A percentile compares a stretch with the other conserved stretches of the same genome.
These are phyloP conservation scores for Aphelocoma coerulescens DNA, from an alignment of 2,113 vertebrate species.

Conservation along the genomic window DNA sequence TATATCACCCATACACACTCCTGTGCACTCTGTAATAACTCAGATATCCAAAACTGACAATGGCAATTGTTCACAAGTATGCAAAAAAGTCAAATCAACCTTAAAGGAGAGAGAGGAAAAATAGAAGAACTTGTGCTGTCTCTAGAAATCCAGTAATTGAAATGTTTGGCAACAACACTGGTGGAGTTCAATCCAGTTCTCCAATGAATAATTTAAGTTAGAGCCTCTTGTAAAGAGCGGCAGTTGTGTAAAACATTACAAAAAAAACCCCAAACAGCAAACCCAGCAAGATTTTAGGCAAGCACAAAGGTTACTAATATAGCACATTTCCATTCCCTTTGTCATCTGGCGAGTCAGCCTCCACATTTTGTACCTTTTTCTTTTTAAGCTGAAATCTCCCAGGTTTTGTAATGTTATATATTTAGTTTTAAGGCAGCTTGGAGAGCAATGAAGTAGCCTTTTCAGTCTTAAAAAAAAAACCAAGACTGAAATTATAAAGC, in stretches of 20 bases:
- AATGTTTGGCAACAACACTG: background rate
- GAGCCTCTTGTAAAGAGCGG: background rate
- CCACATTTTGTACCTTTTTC: background rate
- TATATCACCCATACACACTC: fast-evolving
- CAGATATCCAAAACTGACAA: background rate
- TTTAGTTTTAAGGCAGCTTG: background rate
- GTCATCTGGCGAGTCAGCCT: background rate
- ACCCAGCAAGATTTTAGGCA: background rate
- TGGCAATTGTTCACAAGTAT: background rate
- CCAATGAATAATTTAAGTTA: background rate
- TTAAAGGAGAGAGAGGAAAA: background rate
- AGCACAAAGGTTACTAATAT: background rate
- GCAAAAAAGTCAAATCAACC: background rate
- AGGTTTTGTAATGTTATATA: background rate
- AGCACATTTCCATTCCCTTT: background rate
- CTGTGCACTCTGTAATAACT: fast-evolving
- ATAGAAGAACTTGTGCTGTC: background rate
- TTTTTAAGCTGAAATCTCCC: background rate
- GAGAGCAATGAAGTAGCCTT: background rate
- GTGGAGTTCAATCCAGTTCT: background rate
- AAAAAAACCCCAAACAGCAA: background rate
- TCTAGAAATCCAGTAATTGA: background rate
- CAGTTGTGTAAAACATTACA: background rate
- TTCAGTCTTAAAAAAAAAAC: background rate
- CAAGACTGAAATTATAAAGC: background rate